phyloP scores from a whole-genome alignment of 2,797 vertebrate species.

The Staurois parvus region DNA sequence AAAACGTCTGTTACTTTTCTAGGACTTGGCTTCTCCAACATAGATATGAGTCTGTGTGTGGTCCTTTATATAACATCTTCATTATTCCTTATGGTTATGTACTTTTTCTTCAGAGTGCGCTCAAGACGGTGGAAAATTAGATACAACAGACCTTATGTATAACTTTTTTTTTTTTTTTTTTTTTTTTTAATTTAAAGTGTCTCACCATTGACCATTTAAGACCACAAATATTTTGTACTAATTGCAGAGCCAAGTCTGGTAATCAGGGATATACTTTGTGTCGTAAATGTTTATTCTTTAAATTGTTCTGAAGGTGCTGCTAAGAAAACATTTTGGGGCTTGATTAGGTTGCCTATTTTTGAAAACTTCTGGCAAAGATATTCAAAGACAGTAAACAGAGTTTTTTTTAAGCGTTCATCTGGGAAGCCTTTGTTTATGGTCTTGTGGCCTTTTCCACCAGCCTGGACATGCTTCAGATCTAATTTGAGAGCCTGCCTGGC shows the following conservation, averaged over 20 bases:
- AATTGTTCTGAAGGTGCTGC: not conserved
- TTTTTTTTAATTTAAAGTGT: not conserved
- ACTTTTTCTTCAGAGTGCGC: constrained; percentile 90
- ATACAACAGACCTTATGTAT: constrained; percentile 77
- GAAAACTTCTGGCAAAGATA: not conserved
- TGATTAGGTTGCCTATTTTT: not conserved
- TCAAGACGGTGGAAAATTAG: constrained; percentile 85
- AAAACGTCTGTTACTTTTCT: constrained; percentile 75
- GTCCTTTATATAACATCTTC: constrained; percentile 88
- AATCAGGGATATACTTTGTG: constrained; percentile 69
- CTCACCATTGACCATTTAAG: not conserved
- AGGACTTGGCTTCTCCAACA: constrained; percentile 86
- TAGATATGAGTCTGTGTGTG: constrained; percentile 97
- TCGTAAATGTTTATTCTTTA: not conserved
- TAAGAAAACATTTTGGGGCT: not conserved
- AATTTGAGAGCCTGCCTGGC: not conserved
- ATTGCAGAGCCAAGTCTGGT: constrained; percentile 59
- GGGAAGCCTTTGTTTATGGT: not conserved
- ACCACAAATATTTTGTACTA: constrained; percentile 52
- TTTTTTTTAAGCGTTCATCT: too few species aligned
- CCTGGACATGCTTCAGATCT: not conserved
- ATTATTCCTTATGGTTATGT: constrained; percentile 91
- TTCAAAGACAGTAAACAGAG: too few species aligned
- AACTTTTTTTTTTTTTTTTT: constrained; percentile 52
- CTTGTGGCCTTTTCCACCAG: not conserved